Base-by-base conservation (phyloP, 2,797 vertebrate species). In the Carduelis carduelis region DNA sequence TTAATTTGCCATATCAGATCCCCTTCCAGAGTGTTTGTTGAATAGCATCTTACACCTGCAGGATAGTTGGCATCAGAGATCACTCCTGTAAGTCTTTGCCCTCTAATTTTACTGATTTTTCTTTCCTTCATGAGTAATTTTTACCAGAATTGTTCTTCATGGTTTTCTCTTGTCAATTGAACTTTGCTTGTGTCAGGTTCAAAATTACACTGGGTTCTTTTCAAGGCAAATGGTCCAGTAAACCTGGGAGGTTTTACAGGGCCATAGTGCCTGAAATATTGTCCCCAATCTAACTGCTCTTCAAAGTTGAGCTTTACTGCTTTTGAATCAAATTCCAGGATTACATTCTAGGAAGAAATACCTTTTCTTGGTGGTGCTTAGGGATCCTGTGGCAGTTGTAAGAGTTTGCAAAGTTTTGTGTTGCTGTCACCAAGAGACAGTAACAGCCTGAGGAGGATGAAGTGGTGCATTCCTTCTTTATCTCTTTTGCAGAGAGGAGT, bases 401-500 rank as follows among this genome's bases (percentile, higher is more conserved):
- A 80, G 61, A 57, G 37, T 37, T 63, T 87, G 85, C 66, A 77
- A 39, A 50, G 56, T 60, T 83, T 35, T 44, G 12, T 14, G 20
- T 34, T 60, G 65, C 90, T 87, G 71, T 84, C 87, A 61, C 59
- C 26, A 59, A 63, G 55, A 44, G 57, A 77, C 55, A 83, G 78
- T 24, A 86, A 44, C 85, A 89, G 83, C 76, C 49, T 85, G 59
- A 37, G 12, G 37, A 39, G 72, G 44, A 30, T 89, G 94, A 97
- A 72, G 12, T 24, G 81, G 30, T 70, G 28, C 39, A 46, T 96
- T 96, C 86, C 87, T 90, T 39, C 59, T 90, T 83, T 84, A 47
- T 95, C 77, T 95, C 22, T 93, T 89, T 84, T 92, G 89, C 98
- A 99, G 99, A 99, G 85, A 98, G 99, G 96, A 99, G 99, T 97